phyloP scores from a whole-genome alignment of 2,113 vertebrate genomes.

The Alces alces region DNA sequence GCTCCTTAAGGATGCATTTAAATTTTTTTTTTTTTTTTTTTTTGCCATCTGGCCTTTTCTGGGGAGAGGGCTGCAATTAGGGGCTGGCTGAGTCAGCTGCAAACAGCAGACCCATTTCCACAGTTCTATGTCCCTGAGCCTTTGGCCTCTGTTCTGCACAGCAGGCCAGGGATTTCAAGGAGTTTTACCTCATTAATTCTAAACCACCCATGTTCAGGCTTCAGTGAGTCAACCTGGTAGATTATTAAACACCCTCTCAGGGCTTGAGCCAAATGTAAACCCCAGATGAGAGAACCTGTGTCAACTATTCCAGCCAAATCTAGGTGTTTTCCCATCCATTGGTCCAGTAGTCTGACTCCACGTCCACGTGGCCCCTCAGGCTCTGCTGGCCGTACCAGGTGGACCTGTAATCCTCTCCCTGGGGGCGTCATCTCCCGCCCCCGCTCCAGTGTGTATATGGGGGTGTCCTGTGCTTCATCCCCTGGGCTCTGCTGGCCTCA shows the following conservation, averaged over 20 bases:
- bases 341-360: not conserved
- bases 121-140: not conserved
- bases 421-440: not conserved
- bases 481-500: not conserved
- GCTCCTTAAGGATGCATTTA: not conserved
- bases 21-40: not conserved
- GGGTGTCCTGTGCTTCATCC: rapidly evolving
- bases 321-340: rapidly evolving
- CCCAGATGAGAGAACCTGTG: not conserved
- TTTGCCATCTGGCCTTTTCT: rapidly evolving
- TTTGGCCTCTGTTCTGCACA: not conserved
- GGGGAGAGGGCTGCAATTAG: not conserved
- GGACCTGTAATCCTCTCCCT: not conserved
- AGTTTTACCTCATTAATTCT: not conserved
- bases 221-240: not conserved
- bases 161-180: not conserved
- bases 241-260: not conserved
- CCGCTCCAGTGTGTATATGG: not conserved
- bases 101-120: not conserved
- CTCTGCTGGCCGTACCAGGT: not conserved
- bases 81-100: not conserved
- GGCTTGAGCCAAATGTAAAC: not conserved
- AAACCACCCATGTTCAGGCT: not conserved
- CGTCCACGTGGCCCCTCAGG: not conserved
- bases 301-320: not conserved